A percentile compares a stretch with the other conserved stretches of the same genome.
These are phyloP conservation scores for Euplexia lucipara DNA, from an alignment of 2,888 invertebrate genomes.

Conservation along the genomic window DNA sequence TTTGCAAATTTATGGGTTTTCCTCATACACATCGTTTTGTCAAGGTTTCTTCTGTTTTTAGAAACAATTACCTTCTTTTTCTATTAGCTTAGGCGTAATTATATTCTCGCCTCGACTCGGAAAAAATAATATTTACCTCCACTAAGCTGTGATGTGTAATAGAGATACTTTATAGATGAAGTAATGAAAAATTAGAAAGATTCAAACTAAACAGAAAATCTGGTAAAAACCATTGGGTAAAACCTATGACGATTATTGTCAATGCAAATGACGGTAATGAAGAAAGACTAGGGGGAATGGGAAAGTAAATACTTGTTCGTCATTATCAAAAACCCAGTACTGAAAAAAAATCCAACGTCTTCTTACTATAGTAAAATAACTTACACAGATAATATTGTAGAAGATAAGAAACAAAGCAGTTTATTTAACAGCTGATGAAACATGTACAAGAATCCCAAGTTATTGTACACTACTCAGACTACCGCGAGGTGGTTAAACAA, in stretches of 20 bases:
- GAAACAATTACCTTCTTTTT: conserved; percentile 17
- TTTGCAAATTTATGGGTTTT: conserved; percentile 58
- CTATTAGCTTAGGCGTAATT: not conserved
- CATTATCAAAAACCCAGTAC: not conserved
- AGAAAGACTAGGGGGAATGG: not conserved
- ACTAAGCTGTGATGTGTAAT: not conserved
- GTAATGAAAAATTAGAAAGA: not conserved
- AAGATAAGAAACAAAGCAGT: not conserved
- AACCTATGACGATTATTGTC: conserved; percentile 10
- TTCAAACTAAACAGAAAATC: not conserved
- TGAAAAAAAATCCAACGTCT: not conserved
- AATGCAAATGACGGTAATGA: not conserved
- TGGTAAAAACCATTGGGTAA: conserved; percentile 17
- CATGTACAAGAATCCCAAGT: conserved; percentile 18
- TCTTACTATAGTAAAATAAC: not conserved
- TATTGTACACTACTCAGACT: conserved; percentile 36
- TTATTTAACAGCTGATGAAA: conserved; percentile 19
- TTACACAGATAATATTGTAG: not conserved
- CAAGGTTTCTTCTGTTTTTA: conserved; percentile 42
- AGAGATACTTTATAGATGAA: too few species aligned
- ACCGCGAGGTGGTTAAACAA: conserved; percentile 44
- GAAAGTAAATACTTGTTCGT: conserved; percentile 1
- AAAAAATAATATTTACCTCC: not conserved
- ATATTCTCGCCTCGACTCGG: not conserved
- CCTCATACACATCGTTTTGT: conserved; percentile 40